Conservation (phyloP, 2,797 vertebrate genomes). For the Gorsachius magnificus region DNA sequence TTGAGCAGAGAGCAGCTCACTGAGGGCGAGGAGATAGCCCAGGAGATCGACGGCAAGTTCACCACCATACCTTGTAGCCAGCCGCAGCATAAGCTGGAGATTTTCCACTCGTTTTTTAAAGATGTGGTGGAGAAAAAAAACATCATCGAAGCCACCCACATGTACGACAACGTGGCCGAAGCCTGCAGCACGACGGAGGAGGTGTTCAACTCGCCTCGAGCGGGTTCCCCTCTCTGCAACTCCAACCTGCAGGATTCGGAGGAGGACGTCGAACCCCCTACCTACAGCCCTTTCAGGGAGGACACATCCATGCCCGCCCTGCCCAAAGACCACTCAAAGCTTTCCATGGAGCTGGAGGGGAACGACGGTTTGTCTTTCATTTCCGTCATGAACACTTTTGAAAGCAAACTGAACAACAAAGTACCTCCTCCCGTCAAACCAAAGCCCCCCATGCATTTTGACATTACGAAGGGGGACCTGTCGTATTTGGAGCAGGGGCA, state of each 20-base stretch:
- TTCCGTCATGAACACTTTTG: slow-evolving; percentile 84
- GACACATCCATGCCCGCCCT: slow-evolving; percentile 77
- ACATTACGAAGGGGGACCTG: slow-evolving; percentile 85
- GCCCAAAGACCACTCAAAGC: slow-evolving; percentile 84
- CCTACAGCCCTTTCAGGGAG: slow-evolving; percentile 84
- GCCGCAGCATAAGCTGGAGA: slow-evolving; percentile 88
- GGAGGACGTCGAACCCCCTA: slow-evolving; percentile 87
- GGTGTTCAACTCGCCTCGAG: slow-evolving; percentile 86
- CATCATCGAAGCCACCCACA: slow-evolving; percentile 92
- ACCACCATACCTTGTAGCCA: slow-evolving; percentile 84
- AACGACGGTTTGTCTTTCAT: slow-evolving; percentile 86
- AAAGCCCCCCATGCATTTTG: slow-evolving; percentile 90
- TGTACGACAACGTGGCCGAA: slow-evolving; percentile 95
- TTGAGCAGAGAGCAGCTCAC: slow-evolving; percentile 86
- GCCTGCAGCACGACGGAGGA: slow-evolving; percentile 89
- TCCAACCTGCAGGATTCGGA: slow-evolving; percentile 89
- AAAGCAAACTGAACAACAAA: slow-evolving; percentile 92
- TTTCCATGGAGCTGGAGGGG: slow-evolving; percentile 85
- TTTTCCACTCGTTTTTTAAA: slow-evolving; percentile 90
- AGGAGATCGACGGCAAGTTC: slow-evolving; percentile 91
- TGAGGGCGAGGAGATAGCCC: slow-evolving; percentile 93
- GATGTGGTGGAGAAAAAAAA: slow-evolving; percentile 92
- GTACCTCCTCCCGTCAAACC: slow-evolving; percentile 91
- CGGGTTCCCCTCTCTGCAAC: slow-evolving; percentile 90
- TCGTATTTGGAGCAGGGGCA: slow-evolving; percentile 85